These are phyloP conservation scores for Trichosurus vulpecula DNA, from an alignment of 2,797 vertebrate genomes.

Conservation along the genomic window DNA sequence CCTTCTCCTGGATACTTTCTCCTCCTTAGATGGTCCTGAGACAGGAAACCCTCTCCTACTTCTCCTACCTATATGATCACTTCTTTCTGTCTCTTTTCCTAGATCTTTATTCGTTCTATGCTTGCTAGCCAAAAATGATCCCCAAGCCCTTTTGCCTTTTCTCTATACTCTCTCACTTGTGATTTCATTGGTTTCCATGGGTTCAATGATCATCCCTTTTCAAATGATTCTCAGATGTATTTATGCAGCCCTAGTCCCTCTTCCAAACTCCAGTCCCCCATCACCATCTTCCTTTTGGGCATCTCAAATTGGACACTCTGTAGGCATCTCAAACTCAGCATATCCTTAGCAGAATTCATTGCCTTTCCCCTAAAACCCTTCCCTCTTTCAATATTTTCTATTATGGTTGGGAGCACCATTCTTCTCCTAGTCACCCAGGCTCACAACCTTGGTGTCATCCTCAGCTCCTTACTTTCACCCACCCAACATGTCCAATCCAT, in stretches of 20 bases:
- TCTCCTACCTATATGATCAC: background rate
- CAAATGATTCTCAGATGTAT: background rate
- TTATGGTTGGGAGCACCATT: background rate
- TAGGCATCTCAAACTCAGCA: background rate
- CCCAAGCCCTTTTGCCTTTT: background rate
- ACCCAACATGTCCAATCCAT: background rate
- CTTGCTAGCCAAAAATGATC: background rate
- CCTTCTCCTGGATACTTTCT: background rate
- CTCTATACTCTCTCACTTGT: background rate
- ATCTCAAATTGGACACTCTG: background rate
- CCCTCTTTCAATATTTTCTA: background rate
- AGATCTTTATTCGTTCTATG: background rate
- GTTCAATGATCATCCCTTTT: background rate
- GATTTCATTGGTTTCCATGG: background rate
- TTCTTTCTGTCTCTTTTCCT: background rate
- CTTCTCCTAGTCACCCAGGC: background rate
- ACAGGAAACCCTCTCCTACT: background rate
- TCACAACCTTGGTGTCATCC: background rate
- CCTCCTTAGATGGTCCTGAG: background rate
- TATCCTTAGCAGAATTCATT: background rate
- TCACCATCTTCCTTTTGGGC: background rate
- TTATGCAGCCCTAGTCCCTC: background rate
- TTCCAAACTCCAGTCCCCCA: background rate
- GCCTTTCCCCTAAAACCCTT: background rate
- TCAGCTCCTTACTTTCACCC: background rate